Evolutionary conservation across 2,113 vertebrate genomes (phyloP).

Genomic region (Xiphorhynchus elegans): DNA sequence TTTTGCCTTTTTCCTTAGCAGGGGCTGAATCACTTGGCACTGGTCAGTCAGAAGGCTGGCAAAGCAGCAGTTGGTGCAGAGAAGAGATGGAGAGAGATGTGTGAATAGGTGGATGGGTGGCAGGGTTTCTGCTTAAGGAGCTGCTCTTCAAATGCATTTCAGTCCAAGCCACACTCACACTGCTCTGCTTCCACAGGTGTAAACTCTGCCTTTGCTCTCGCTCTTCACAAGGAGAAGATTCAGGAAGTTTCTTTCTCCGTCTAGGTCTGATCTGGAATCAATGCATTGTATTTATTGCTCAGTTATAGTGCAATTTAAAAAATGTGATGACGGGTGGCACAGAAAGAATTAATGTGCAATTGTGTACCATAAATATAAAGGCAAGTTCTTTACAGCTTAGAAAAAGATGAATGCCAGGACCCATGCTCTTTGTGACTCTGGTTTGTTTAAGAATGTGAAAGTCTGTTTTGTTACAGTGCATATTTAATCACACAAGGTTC

Average conservation of each 20-base stretch:
- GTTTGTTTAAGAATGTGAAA: neutral
- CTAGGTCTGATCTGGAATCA: neutral
- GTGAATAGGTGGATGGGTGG: neutral
- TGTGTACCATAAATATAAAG: neutral
- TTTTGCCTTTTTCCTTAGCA: constrained; percentile 1
- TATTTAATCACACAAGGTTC: neutral
- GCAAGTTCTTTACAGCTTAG: neutral
- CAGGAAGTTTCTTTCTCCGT: neutral
- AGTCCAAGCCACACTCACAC: neutral
- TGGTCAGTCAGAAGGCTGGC: neutral
- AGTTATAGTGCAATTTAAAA: neutral
- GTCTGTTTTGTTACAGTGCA: neutral
- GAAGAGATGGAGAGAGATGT: neutral
- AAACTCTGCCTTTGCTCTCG: neutral
- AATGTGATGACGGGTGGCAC: neutral
- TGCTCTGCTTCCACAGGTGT: neutral
- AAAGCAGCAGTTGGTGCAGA: neutral
- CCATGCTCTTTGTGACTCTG: neutral
- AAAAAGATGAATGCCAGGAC: neutral
- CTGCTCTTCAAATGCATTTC: neutral
- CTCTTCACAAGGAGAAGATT: neutral
- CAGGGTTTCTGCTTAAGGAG: neutral
- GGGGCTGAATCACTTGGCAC: neutral
- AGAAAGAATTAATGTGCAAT: neutral
- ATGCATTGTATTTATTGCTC: neutral